These are phyloP conservation scores for Lasioglossum marginatum DNA, from an alignment of 2,888 invertebrate species.

Conservation along the genomic window DNA sequence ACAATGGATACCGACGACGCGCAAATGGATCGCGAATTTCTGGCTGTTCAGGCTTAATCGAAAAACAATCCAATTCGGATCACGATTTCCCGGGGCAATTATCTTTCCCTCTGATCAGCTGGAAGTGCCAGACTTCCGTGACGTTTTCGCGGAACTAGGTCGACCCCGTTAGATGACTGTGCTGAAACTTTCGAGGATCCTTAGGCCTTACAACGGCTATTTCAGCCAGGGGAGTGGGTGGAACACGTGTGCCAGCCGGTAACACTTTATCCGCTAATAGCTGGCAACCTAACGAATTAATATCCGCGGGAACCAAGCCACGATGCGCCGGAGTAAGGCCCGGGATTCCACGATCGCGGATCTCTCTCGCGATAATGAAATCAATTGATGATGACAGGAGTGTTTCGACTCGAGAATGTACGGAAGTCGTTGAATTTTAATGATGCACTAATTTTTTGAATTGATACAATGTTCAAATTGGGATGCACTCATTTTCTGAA, in stretches of 20 bases:
- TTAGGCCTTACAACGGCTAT: slow-evolving; percentile 27
- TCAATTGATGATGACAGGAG: background rate
- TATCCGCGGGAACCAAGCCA: slow-evolving; percentile 24
- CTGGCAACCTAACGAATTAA: slow-evolving; percentile 40
- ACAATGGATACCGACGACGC: background rate
- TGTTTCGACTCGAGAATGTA: background rate
- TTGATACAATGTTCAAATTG: too few species aligned
- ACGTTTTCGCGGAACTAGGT: slow-evolving; percentile 43
- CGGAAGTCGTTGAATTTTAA: background rate
- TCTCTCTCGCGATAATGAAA: background rate
- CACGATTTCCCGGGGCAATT: slow-evolving; percentile 42
- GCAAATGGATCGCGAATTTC: slow-evolving; percentile 12
- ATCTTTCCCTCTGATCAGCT: slow-evolving; percentile 39
- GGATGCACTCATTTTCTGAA: too few species aligned
- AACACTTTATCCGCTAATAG: slow-evolving; percentile 45
- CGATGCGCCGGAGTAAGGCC: background rate
- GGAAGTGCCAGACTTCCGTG: slow-evolving; percentile 38
- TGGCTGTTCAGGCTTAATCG: slow-evolving; percentile 16
- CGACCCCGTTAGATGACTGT: slow-evolving; percentile 35
- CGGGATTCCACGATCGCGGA: background rate
- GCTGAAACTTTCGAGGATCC: slow-evolving; percentile 54
- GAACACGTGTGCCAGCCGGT: slow-evolving; percentile 45
- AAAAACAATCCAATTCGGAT: slow-evolving; percentile 29
- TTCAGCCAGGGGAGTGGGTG: background rate
- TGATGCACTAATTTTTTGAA: too few species aligned